phyloP scores from a whole-genome alignment of 1,140 invertebrate species.

The Polypedilum vanderplanki region DNA sequence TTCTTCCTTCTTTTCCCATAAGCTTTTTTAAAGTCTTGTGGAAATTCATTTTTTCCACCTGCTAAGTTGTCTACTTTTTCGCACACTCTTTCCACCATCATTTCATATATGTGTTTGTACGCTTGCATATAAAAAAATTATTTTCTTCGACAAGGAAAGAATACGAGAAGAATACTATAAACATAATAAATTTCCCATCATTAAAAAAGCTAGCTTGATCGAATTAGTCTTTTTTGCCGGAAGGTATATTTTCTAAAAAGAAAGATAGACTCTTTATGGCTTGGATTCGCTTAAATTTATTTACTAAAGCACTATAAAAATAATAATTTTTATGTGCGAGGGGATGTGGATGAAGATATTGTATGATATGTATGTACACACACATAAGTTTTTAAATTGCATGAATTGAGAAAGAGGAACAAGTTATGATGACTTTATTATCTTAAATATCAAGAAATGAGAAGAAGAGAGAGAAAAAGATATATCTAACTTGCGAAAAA shows the following conservation, averaged over 20 bases:
- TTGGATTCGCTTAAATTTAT: no score
- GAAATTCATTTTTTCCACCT: neutral
- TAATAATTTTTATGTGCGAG: no score
- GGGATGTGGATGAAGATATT: no score
- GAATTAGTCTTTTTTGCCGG: neutral
- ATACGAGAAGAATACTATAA: neutral
- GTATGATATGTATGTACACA: no score
- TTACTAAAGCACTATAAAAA: no score
- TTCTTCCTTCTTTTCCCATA: no score
- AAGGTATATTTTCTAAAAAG: neutral
- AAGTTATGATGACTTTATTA: conserved; percentile 13
- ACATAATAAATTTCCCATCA: neutral
- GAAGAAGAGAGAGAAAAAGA: no score
- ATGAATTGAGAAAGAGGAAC: conserved; percentile 5
- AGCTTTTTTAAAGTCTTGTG: no score
- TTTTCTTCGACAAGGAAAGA: no score
- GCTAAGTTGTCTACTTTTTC: neutral
- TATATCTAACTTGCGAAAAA: neutral
- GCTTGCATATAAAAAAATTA: no score
- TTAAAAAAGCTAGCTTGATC: neutral
- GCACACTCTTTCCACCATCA: neutral
- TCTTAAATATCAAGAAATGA: neutral
- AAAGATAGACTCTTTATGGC: no score
- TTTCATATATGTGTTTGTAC: neutral
- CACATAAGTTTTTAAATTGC: neutral